Base-by-base conservation (phyloP, 2,888 invertebrate genomes). In the Drosophila robusta region DNA sequence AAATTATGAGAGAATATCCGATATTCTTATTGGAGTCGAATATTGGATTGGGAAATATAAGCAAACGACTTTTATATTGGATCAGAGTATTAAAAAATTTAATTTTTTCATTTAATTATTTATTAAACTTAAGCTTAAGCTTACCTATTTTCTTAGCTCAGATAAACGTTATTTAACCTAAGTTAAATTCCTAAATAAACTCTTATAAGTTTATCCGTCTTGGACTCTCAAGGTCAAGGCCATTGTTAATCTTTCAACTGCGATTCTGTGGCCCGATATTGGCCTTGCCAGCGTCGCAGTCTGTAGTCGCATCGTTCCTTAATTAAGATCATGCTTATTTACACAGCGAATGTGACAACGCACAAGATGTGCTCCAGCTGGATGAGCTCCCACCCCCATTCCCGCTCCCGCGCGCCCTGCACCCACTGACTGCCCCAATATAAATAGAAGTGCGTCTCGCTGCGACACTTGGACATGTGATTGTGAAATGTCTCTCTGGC, bases 401-500 rank as follows among this genome's bases (percentile, higher is more conserved):
- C 1, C 26, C 26, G 8, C 6, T 22, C 2, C 22, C 22, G 22
- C 22, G 26, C 26, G 8, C 8, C 8, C 26, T 26, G 4, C 34
- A 8, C 5, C 38, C 14, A 8, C 29, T 8, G 24, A 34, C 32
- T 56, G 42, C 16, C 32, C 9, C 47, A 54, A 34, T 41, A 57
- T n/a, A 44, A 74, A 47, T 51, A 34, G 12, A 36, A 29, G 24
- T 55, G 66, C 6, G 49, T 26, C 65, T 1, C 18, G 24, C 54
- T 18, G 26, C 44, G 70, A 60, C 75, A 60, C 68, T 71, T 60
- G 50, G 26, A 45, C 45, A 54, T 61, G 61, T 60, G 46, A 56
- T 42, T 62, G 42, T 44, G 34, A 47, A 34, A 44, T 39, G 12
- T 16, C 18, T 29, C n/a, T n/a, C 14, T 29, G 34, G 39, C 44